Evolutionary conservation across 2,888 invertebrate genomes (phyloP), one percentile per base, ranked within the genome.

Genomic region (Agrotis puta): DNA sequence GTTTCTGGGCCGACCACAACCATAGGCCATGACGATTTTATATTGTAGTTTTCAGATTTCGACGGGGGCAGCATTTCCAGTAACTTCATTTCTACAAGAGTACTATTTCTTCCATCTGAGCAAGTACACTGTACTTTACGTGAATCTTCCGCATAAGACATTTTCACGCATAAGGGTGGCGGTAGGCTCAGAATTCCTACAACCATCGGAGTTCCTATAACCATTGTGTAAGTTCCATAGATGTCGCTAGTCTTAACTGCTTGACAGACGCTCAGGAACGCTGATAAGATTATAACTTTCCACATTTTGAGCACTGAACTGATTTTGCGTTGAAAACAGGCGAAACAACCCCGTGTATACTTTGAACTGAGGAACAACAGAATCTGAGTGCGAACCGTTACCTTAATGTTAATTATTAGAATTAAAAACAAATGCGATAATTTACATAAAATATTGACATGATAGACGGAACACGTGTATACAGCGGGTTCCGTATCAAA

Each of bases 191-290:
- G 39, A 11, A 39, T 39, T 39, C 39, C 39, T 2, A 11, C 9
- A 39, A 47, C 2, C 9, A 24, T 7, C 13, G 2, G 66, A 24
- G 48, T 56, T 24, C 7, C 14, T 45, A 61, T 61, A 39, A 70
- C 53, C 9, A 3, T 24, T 3, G 71, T 70, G 14, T 70, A 62
- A 33, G 54, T 70, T 14, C 71, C 70, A 48, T 48, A 62, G 27
- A 70, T 27, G 11, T 62, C 47, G 18, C 43, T 47, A 5, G 48
- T 51, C 14, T 70, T 22, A 27, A 20, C 39, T 47, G 33, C 70
- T 14, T 69, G 69, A 13, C 27, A 5, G 14, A 62, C 18, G 54
- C 47, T 39, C 14, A 48, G 47, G 14, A 70, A 18, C 2, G 24
- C 14, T 27, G 20, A 62, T 20, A 62, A 9, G 1, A 70, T 14